A percentile compares a stretch with the other conserved stretches of the same genome.
phyloP scores from a whole-genome alignment of 2,113 vertebrate species.

The Coregonus clupeaformis region DNA sequence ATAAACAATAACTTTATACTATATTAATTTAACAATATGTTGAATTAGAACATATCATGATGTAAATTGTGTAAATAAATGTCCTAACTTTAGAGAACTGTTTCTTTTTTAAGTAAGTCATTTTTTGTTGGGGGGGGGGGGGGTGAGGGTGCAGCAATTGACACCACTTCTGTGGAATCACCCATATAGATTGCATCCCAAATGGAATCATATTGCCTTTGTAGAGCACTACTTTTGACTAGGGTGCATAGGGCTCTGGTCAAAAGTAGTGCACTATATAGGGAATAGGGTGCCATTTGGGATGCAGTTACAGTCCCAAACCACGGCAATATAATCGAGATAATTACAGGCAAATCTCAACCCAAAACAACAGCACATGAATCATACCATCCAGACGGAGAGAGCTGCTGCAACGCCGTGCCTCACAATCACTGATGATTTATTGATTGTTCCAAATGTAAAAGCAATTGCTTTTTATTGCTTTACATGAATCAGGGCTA shows the following conservation, averaged over 20 bases:
- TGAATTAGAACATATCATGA: no score
- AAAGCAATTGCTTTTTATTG: conserved; percentile 69
- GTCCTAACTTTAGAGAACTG: no score
- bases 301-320: conserved; percentile 27
- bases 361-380: conserved; percentile 44
- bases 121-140: conserved; percentile 36
- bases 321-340: conserved; percentile 42
- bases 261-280: not conserved
- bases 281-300: conserved; percentile 9
- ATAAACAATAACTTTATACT: no score
- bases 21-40: no score
- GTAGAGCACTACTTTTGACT: no score
- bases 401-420: conserved; percentile 8
- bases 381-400: conserved; percentile 22
- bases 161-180: not conserved
- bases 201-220: not conserved
- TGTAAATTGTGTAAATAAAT: no score
- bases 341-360: conserved; percentile 48
- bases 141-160: conserved; percentile 37
- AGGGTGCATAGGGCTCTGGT: no score
- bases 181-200: not conserved
- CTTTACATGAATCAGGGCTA: conserved; percentile 52
- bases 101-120: not conserved
- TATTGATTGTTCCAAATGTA: conserved; percentile 58
- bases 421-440: conserved; percentile 56